phyloP scores from a whole-genome alignment of 2,888 invertebrate genomes.

The Nemurella pictetii region DNA sequence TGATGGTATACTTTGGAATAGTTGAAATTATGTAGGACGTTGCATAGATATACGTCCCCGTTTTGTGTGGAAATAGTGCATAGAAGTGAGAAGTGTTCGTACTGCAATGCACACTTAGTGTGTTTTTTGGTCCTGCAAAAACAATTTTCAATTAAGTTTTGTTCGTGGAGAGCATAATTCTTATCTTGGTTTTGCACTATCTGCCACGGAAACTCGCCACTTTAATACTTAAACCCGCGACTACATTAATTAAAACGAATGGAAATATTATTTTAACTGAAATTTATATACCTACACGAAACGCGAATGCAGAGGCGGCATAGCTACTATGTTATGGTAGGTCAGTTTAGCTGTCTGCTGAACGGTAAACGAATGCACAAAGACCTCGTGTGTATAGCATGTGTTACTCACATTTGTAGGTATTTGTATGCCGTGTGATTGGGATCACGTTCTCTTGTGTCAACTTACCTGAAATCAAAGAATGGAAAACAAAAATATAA shows the following conservation, averaged over 20 bases:
- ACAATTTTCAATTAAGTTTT: background rate
- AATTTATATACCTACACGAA: background rate
- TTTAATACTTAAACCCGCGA: background rate
- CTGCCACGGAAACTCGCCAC: background rate
- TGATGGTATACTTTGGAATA: background rate
- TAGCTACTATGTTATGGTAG: background rate
- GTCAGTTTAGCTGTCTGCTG: background rate
- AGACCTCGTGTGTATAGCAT: background rate
- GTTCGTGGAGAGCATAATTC: background rate
- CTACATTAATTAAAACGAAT: background rate
- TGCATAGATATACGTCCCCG: background rate
- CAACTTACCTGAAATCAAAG: background rate
- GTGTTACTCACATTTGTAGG: background rate
- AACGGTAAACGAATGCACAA: background rate
- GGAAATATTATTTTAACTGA: background rate
- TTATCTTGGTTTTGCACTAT: background rate
- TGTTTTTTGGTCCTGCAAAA: background rate
- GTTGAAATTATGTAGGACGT: background rate
- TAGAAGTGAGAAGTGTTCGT: too few relatives aligned
- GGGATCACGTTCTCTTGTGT: background rate
- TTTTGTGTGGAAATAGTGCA: background rate
- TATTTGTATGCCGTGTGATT: background rate
- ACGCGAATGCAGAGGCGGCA: too few relatives aligned
- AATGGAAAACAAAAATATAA: background rate
- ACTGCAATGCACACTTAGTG: background rate